Percentiles rank a stretch among this genome's conserved stretches.
These are phyloP conservation scores for Hassar affinis DNA, from an alignment of 2,113 vertebrate species.

Conservation along the genomic window DNA sequence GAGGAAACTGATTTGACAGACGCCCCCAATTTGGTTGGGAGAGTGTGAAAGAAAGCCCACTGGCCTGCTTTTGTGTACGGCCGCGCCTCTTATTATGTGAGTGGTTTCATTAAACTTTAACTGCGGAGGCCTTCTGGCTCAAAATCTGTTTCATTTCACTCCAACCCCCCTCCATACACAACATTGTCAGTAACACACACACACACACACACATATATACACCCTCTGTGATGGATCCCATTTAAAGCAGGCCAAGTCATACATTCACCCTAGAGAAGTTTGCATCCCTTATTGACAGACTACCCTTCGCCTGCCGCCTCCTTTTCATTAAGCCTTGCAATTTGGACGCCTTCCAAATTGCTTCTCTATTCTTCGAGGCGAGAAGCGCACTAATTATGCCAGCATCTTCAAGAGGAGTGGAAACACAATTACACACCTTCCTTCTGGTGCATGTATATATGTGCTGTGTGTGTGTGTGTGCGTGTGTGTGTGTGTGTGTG, in stretches of 20 bases:
- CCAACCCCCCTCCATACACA: conserved; percentile 36
- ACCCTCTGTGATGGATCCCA: conserved; percentile 67
- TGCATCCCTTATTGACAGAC: conserved; percentile 76
- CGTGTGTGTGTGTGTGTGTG: conserved; percentile 24
- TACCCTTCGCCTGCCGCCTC: conserved; percentile 68
- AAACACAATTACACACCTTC: conserved; percentile 71
- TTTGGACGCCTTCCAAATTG: conserved; percentile 82
- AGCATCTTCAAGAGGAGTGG: conserved; percentile 73
- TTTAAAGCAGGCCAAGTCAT: conserved; percentile 70
- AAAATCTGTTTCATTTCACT: conserved; percentile 71
- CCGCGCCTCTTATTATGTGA: conserved; percentile 64
- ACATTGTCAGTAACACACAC: background rate
- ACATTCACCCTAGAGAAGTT: conserved; percentile 75
- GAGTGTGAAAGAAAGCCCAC: conserved; percentile 27
- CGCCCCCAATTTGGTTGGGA: conserved; percentile 48
- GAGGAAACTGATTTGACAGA: conserved; percentile 45
- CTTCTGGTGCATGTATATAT: conserved; percentile 62
- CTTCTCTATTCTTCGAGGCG: conserved; percentile 74
- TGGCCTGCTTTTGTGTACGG: conserved; percentile 52
- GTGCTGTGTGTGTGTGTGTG: background rate
- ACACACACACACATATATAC: conserved; percentile 32
- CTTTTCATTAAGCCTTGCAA: conserved; percentile 77
- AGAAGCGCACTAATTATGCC: conserved; percentile 75
- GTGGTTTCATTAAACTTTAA: conserved; percentile 72
- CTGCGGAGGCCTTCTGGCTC: conserved; percentile 71